Base-by-base conservation (phyloP, 1,140 invertebrate genomes). In the Anastrepha obliqua region DNA sequence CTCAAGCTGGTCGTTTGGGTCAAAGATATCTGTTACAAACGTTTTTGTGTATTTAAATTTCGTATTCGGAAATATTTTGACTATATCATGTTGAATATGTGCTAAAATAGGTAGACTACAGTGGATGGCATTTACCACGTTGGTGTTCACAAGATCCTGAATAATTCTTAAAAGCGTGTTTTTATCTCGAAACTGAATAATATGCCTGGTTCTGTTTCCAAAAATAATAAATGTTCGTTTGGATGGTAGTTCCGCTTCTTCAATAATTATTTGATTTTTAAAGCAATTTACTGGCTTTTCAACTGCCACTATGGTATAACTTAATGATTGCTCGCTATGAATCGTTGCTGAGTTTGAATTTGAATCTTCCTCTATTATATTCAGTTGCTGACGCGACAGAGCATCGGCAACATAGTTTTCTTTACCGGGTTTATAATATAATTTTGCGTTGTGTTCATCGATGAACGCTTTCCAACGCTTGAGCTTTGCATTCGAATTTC, bases 381-480 rank as follows among this genome's bases (percentile, higher is more conserved):
- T 29, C 55, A 89, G 20, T 39, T 70, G 29, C 85, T 89, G 87
- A 20, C 89, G 78, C 29, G 86, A 89, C 11, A 89, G 62, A 70
- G 85, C 87, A 44, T 89, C 93, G 0, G 91, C 93, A 62, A 93
- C 92, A 15, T 78, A 85, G 88, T 94, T 92, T 51, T 89, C 59
- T 88, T 89, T 92, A 42, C 93, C 93, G 11, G 90, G 70, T 90
- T 93, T 93, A 89, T 95, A 93, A 42, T 89, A 86, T 15, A 95
- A 92, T 88, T 94, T 88, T 13, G 78, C 87, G 64, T 89, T 88
- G 60, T 88, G 87, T 87, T 94, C 93, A 90, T 94, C 93, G 44
- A 95, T 88, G 88, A 93, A 90, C 8, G 95, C 60, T 86, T 93
- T 88, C 95, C 95, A 95, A 20, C 94, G 89, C 1, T 95, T 94